Evolutionary conservation across 2,797 vertebrate genomes (phyloP), one percentile per base, ranked within the genome.

Genomic region (Psittacula derbiana): DNA sequence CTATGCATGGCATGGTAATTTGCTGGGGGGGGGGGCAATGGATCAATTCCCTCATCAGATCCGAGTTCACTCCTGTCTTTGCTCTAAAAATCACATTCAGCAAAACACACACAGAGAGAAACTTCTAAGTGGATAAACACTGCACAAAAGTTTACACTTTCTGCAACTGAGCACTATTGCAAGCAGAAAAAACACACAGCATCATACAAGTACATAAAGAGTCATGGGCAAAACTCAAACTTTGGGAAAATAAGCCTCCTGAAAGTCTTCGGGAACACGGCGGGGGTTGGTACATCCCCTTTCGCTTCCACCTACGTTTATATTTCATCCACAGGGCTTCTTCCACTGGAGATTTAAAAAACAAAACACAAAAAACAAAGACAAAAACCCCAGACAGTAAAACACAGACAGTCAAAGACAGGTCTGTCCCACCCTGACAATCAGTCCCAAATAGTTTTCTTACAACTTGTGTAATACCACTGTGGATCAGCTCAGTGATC

Each of bases 341-440:
- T 80, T 73, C 25, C 27, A 70, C 25, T 58, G 1, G 0, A 71
- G 16, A 80, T 24, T 36, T 21, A 78, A 46, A 82, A 84, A 84
- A 31, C 5, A n/a, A 25, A 53, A 20, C 9, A n/a, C 24, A 36
- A 7, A 69, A 31, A 27, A 7, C 2, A 38, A 46, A 53, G 28
- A 17, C 19, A 71, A 57, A 46, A 5, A 0, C 1, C 8, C 14
- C 8, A 28, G 36, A 38, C 20, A 70, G 28, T 11, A 72, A 64
- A 19, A 64, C 11, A 74, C 8, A 89, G 16, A 25, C 40, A 21
- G 50, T 23, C 2, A 49, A 49, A 69, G 23, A 6, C 7, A 23
- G 2, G 4, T 20, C 49, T 28, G 11, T 5, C 6, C 6, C 27
- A 5, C 61, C 1, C 10, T 6, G 7, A 10, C 23, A 36, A n/a